phyloP scores from a whole-genome alignment of 2,113 vertebrate genomes.

The Anolis sagrei region DNA sequence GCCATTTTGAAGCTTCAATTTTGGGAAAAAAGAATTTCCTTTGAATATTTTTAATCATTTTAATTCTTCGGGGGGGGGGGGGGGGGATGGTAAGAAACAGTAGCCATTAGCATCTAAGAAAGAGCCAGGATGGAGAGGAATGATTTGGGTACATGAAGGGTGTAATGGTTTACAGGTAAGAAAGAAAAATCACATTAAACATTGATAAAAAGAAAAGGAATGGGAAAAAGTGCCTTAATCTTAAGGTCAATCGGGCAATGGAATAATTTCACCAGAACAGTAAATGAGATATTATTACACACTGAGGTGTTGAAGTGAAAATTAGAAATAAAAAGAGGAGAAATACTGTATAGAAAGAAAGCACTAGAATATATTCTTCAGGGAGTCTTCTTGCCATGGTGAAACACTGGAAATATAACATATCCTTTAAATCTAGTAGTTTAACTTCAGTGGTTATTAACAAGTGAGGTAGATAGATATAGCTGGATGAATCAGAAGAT shows the following conservation, averaged over 20 bases:
- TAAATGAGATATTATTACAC: conserved; percentile 5
- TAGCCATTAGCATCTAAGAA: neutral
- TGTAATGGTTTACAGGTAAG: conserved; percentile 32
- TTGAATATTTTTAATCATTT: neutral
- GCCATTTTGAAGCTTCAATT: too few relatives aligned
- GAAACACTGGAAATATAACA: conserved; percentile 23
- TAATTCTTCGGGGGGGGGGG: too few relatives aligned
- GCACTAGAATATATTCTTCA: conserved; percentile 8
- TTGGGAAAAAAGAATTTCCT: too few relatives aligned
- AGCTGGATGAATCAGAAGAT: conserved; percentile 51
- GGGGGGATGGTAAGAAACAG: too few relatives aligned
- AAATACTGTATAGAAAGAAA: conserved; percentile 25
- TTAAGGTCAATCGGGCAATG: conserved; percentile 30
- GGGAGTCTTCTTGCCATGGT: conserved; percentile 20
- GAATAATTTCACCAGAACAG: conserved; percentile 19
- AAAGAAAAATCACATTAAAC: conserved; percentile 27
- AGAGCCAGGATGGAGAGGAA: conserved; percentile 26
- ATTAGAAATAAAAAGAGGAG: fast-evolving
- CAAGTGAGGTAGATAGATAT: conserved; percentile 43
- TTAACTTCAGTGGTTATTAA: conserved; percentile 48
- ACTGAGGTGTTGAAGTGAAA: neutral
- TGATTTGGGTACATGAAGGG: conserved; percentile 41
- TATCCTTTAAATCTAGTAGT: conserved; percentile 34
- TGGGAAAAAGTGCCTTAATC: conserved; percentile 7
- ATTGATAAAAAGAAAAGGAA: conserved; percentile 16